Base-by-base conservation (phyloP, 2,888 invertebrate species). In the Synergus gifuensis region DNA sequence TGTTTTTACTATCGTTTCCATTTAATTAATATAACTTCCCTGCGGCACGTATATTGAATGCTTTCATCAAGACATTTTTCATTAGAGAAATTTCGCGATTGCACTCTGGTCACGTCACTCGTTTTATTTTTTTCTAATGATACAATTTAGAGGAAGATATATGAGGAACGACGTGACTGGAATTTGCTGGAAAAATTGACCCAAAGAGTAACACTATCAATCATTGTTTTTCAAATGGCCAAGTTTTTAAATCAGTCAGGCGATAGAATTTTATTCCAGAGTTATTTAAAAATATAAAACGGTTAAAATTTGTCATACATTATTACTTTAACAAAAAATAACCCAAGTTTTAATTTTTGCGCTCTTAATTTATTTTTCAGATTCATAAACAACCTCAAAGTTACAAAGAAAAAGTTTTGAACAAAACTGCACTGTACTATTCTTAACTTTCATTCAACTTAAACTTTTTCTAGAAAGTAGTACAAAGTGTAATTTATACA, bases 81-180 rank as follows among this genome's bases (percentile, higher is more conserved):
- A 73, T 73, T 49, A 54, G 36, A 73, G 54, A 16, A 54, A 73
- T 54, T 54, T 73, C 16, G 12, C 5, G 73, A 54, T 54, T 73
- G n/a, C 54, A 73, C 73, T 73, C 73, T 73, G 36, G 73, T 54
- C 73, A 73, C 73, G 73, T 73, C n/a, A 28, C 40, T n/a, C 40
- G 11, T 40, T 73, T 46, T 22, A 69, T 69, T 73, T 73, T 62
- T 73, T 58, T 40, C 73, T 73, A 54, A 73, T 54, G 40, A 49
- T 73, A 73, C n/a, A n/a, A 73, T 73, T 73, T 54, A 12, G 36
- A 58, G 54, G 40, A 58, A 73, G 73, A n/a, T 58, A n/a, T 58
- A 54, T 49, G 36, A 54, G 36, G 18, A 58, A 40, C 40, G 36
- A 36, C 73, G 73, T 73, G 73, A 73, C 73, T 73, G 5, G 73